phyloP scores from a whole-genome alignment of 2,888 invertebrate species.

The Metallyticus violacea region DNA sequence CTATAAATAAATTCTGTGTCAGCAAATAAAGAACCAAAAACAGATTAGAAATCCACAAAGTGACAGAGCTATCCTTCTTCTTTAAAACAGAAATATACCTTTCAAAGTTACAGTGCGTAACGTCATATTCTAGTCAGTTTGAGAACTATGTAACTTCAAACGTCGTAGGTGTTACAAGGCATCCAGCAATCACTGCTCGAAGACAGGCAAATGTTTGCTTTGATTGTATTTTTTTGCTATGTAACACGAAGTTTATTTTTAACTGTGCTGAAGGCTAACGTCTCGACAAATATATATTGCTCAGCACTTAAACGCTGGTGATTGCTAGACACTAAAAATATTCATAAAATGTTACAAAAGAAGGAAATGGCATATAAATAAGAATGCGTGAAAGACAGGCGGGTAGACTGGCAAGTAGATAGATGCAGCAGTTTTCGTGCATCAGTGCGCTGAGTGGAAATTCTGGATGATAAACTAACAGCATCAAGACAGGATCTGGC shows the following conservation, averaged over 20 bases:
- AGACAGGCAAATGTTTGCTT: not conserved
- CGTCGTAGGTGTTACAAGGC: too few species aligned
- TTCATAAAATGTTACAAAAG: not conserved
- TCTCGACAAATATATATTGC: not conserved
- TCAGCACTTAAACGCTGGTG: not conserved
- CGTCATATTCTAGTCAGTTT: too few species aligned
- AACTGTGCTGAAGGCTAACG: not conserved
- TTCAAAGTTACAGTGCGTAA: too few species aligned
- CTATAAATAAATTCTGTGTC: too few species aligned
- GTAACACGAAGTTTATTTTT: not conserved
- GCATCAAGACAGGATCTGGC: slow-evolving; percentile 2
- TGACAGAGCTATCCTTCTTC: too few species aligned
- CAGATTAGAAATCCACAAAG: too few species aligned
- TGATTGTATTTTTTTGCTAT: not conserved
- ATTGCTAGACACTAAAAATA: not conserved
- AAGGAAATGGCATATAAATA: not conserved
- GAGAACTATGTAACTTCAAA: too few species aligned
- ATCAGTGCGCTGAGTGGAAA: not conserved
- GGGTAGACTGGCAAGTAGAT: not conserved
- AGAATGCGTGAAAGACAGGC: not conserved
- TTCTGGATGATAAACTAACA: slow-evolving; percentile 3
- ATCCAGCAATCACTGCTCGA: not conserved
- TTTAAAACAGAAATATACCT: too few species aligned
- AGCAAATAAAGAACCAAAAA: too few species aligned
- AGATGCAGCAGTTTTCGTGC: not conserved